Conservation (phyloP, 2,113 vertebrate species). For the Stercorarius parasiticus region DNA sequence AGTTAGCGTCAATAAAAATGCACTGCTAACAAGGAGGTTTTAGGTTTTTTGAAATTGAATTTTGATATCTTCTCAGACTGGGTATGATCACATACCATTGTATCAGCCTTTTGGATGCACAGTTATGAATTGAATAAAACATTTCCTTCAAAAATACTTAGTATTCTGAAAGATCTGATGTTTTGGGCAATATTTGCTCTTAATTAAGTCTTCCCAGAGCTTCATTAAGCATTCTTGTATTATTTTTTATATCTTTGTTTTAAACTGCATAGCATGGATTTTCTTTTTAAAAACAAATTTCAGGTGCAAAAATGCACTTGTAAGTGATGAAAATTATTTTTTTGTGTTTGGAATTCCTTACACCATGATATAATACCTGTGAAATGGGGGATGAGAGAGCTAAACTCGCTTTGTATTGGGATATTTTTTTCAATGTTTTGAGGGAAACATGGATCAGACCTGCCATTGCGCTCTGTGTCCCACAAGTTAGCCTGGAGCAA, state of each 20-base stretch:
- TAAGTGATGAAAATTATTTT: not conserved
- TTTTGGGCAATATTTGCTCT: not conserved
- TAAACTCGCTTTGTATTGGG: not conserved
- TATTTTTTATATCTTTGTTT: not conserved
- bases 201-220: not conserved
- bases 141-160: not conserved
- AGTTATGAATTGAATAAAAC: not conserved
- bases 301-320: not conserved
- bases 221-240: not conserved
- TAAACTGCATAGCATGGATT: not conserved
- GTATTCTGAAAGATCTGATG: not conserved
- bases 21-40: not conserved
- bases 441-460: not conserved
- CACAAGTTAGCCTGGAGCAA: fast-evolving
- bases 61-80: not conserved
- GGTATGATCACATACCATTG: not conserved
- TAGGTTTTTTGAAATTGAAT: not conserved
- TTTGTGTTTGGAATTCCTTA: not conserved
- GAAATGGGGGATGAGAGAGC: not conserved
- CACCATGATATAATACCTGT: not conserved
- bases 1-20: not conserved
- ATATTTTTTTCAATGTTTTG: not conserved
- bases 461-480: not conserved
- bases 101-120: not conserved
- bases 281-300: not conserved